Percentiles rank a stretch among this genome's conserved stretches.
Conservation (phyloP, 2,113 vertebrate genomes). For the Ctenomys sociabilis region DNA sequence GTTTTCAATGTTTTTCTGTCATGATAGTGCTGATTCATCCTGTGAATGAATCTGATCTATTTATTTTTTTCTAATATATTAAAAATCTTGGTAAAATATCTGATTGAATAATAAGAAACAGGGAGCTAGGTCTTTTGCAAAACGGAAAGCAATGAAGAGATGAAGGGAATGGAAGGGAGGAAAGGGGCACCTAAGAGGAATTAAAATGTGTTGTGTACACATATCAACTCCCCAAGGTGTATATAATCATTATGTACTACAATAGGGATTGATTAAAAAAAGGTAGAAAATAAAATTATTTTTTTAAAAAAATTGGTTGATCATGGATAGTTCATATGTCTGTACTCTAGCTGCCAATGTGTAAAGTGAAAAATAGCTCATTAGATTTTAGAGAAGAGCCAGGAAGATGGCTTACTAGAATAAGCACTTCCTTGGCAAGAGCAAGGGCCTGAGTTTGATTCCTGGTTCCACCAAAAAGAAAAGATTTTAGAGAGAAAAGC, state of each 20-base stretch:
- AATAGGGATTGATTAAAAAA: neutral
- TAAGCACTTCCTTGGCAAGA: too few species aligned
- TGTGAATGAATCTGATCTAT: neutral
- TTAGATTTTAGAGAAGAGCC: neutral
- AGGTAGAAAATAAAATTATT: neutral
- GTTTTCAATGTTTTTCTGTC: neutral
- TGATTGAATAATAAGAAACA: neutral
- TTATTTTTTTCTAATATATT: neutral
- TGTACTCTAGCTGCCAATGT: neutral
- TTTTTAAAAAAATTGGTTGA: neutral
- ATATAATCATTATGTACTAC: neutral
- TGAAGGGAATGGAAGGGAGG: too few species aligned
- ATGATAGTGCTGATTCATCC: neutral
- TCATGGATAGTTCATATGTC: neutral
- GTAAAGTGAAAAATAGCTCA: neutral
- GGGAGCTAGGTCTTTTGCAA: neutral
- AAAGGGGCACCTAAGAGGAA: neutral
- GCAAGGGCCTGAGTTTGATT: too few species aligned
- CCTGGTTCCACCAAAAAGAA: too few species aligned
- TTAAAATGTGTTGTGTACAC: too few species aligned
- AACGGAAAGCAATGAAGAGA: neutral
- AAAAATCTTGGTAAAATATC: neutral
- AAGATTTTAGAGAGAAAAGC: neutral
- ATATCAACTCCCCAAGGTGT: neutral
- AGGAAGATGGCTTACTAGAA: too few species aligned